Conservation (phyloP, 2,113 vertebrate species). For the Prinia subflava region DNA sequence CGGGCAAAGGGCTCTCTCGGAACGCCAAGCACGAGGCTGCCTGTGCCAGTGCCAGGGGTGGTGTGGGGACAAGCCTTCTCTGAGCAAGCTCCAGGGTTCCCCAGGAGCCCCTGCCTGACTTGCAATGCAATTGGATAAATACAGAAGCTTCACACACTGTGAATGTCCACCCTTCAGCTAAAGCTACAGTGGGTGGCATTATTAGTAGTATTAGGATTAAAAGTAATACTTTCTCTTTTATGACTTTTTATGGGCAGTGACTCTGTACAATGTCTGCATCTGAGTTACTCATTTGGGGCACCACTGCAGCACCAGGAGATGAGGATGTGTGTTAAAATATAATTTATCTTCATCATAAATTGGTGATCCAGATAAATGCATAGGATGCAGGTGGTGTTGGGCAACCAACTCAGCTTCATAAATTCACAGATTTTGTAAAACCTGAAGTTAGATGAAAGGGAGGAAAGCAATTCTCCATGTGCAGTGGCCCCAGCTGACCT, state of each 20-base stretch:
- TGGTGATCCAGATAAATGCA: background rate
- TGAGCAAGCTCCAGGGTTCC: background rate
- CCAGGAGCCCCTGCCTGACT: background rate
- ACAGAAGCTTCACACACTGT: background rate
- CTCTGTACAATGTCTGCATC: background rate
- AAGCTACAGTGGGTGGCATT: background rate
- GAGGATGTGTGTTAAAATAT: background rate
- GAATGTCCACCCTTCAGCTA: background rate
- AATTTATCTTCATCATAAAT: background rate
- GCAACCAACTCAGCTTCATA: background rate
- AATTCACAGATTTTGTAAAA: background rate
- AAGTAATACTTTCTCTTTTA: background rate
- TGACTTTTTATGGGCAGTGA: background rate
- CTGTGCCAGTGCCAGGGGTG: background rate
- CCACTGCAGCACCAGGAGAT: background rate
- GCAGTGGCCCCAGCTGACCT: background rate
- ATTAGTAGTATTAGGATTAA: background rate
- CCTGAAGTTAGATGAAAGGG: background rate
- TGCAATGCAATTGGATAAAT: background rate
- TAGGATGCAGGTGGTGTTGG: background rate
- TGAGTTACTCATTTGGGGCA: background rate
- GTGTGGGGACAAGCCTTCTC: background rate
- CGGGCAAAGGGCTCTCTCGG: background rate
- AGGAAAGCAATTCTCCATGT: background rate
- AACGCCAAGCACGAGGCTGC: rapidly evolving